Evolutionary conservation across 2,113 vertebrate genomes (phyloP), one percentile per base, ranked within the genome.

Genomic region (Sminthopsis crassicaudata): DNA sequence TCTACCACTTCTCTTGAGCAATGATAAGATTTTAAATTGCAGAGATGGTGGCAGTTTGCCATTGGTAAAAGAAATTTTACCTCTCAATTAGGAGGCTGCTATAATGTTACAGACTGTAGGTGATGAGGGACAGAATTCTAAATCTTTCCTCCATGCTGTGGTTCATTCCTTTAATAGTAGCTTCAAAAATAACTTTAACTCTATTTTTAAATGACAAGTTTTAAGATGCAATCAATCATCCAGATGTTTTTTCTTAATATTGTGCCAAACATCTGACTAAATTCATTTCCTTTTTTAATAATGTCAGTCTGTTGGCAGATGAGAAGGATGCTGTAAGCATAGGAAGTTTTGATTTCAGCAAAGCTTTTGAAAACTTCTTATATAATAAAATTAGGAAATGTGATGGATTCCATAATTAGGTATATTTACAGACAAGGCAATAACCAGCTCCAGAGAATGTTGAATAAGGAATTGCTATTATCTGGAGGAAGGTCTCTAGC

Each of bases 121-220:
- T 22, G 30, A 76, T 76, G n/a, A 84, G 16, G 36, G 16, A 42
- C 0, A 19, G n/a, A 84, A 23, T 84, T 84, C 67, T 84, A 84
- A 84, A 42, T 22, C n/a, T 84, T 84, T 22, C n/a, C 67, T 1
- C n/a, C 67, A 42, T 23, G n/a, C n/a, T 84, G 0, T 84, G 67
- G 67, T 22, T 84, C 16, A 42, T 84, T 7, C 67, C 67, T 22
- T 46, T 54, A 92, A 52, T n/a, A 93, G 52, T 53, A 46, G n/a
- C 54, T 27, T 88, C 67, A 46, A 90, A 57, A 95, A 95, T 91
- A 91, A 91, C 50, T 27, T 57, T 76, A 19, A 1, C 3, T 90
- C 67, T 92, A n/a, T 46, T 9, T 93, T 91, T 91, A 92, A 92
- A 51, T 55, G 46, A 84, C 67, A 92, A 96, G 6, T 36, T 93